A percentile compares a stretch with the other conserved stretches of the same genome.
Evolutionary conservation across 2,113 vertebrate genomes (phyloP).

Genomic region (Rattus norvegicus): GRCr8 NC_086027.1:113705001-113705500

Average conservation of each 20-base stretch:
- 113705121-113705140: background rate
- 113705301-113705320: background rate
- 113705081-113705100: background rate
- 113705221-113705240: background rate
- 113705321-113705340: background rate
- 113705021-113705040: background rate
- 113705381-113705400: background rate
- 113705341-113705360: background rate
- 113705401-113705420: too few relatives aligned
- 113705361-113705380: background rate
- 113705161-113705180: background rate
- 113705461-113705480: background rate
- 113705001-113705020: slow-evolving; percentile 22
- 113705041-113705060: background rate
- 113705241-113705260: background rate
- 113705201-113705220: background rate
- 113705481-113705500: background rate
- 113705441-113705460: background rate
- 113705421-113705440: background rate
- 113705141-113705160: too few relatives aligned
- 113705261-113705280: background rate
- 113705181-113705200: background rate
- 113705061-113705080: background rate
- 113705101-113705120: background rate
- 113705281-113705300: background rate